Evolutionary conservation across 2,888 invertebrate species (phyloP), one percentile per base, ranked within the genome.

Genomic region (Scaptomyza flava): DNA sequence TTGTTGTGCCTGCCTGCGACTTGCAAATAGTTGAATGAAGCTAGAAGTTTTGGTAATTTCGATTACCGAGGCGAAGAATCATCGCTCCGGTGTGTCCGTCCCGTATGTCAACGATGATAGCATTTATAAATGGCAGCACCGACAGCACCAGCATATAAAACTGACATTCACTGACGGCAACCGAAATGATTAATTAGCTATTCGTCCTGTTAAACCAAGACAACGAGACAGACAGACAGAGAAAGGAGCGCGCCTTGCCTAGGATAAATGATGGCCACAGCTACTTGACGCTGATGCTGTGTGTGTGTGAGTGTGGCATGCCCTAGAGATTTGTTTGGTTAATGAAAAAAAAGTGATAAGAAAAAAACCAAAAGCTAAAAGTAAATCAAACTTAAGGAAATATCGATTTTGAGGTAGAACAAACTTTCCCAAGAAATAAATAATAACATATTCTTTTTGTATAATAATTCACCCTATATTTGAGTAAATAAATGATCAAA

Each of bases 81-180:
- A 34, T 6, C 36, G 17, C 33, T 17, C 33, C 47, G 8, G 38
- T 38, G 38, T 38, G 27, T 27, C 27, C 27, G 27, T 27, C 27
- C 6, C 27, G 27, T 27, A 27, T 27, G 27, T 78, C 71, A 77
- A 76, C 76, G 64, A 45, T 45, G 61, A 12, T 17, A 33, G 61
- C 63, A 69, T 81, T 67, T 67, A 82, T 86, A 84, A 88, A 88
- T 83, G 89, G 79, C 77, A 75, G 76, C 72, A 68, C 69, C 79
- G 84, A 81, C 87, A 87, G 79, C 77, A 77, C 84, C 87, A 85
- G 85, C 89, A 85, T 87, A 89, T 81, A 87, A 87, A 89, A 72
- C 85, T 85, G 89, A 89, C 89, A 84, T 77, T 70, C 75, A 80
- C 77, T 82, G 86, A 86, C 86, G 67, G 58, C 64, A 41, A 27